A percentile compares a stretch with the other conserved stretches of the same genome.
Evolutionary conservation across 1,140 invertebrate species (phyloP).

Genomic region (Gryon sp.): DNA sequence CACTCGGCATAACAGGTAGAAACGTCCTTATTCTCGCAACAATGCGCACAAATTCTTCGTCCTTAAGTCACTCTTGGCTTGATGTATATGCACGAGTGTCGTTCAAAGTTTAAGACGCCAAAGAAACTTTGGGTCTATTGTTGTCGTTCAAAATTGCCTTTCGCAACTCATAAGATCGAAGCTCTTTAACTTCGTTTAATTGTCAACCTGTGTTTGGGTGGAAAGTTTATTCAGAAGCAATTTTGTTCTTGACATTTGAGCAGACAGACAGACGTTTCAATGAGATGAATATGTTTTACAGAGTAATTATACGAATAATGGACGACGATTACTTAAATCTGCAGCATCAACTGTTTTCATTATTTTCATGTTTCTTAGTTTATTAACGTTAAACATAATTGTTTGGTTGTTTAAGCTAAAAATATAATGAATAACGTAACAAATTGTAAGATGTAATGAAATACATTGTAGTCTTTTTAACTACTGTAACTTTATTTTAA

Average conservation of each 20-base stretch:
- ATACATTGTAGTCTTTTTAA: no score
- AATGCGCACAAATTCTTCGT: constrained; percentile 27
- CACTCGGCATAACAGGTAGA: constrained; percentile 19
- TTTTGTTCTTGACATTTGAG: constrained; percentile 1
- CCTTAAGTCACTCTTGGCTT: constrained; percentile 12
- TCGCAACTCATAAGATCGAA: not conserved
- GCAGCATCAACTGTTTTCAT: no score
- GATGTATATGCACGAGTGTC: constrained; percentile 11
- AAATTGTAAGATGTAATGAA: no score
- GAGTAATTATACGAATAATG: no score
- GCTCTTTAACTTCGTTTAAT: constrained; percentile 3
- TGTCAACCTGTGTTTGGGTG: not conserved
- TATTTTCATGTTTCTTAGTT: no score
- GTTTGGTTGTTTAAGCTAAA: no score
- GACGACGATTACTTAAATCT: no score
- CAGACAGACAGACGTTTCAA: not conserved
- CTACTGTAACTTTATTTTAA: no score
- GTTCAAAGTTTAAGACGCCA: constrained; percentile 22
- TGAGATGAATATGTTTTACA: no score
- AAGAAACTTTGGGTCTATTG: constrained; percentile 16
- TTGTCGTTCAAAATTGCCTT: constrained; percentile 2
- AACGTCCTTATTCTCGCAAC: constrained; percentile 19
- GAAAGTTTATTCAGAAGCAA: not conserved
- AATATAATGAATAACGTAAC: no score
- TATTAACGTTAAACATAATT: no score